phyloP scores from a whole-genome alignment of 1,140 invertebrate genomes.

The Antheraea pernyi region DNA sequence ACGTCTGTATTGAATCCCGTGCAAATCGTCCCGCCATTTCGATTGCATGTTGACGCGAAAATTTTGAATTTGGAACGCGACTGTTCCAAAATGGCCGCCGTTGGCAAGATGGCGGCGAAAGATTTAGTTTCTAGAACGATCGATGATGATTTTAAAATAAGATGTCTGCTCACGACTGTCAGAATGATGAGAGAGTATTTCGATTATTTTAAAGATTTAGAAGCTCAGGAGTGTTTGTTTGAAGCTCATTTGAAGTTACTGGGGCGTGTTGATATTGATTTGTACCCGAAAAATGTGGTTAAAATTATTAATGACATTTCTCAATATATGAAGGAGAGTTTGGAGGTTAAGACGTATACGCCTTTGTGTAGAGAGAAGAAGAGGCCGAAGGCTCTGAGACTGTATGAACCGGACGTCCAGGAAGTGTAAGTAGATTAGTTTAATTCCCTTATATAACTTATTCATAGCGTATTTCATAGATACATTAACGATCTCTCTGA shows the following conservation, averaged over 20 bases:
- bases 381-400: constrained; percentile 88
- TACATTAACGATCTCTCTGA: no score
- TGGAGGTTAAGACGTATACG: constrained; percentile 80
- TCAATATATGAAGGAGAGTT: constrained; percentile 69
- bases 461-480: no score
- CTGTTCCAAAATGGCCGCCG: constrained; percentile 56
- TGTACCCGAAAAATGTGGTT: constrained; percentile 82
- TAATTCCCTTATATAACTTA: no score
- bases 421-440: constrained; percentile 83
- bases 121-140: constrained; percentile 79
- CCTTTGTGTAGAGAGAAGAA: constrained; percentile 77
- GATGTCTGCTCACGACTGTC: constrained; percentile 75
- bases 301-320: constrained; percentile 71
- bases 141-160: constrained; percentile 82
- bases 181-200: constrained; percentile 81
- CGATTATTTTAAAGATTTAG: constrained; percentile 77
- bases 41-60: constrained; percentile 75
- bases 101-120: constrained; percentile 48
- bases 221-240: constrained; percentile 72
- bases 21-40: constrained; percentile 84
- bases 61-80: constrained; percentile 79
- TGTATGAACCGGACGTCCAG: constrained; percentile 92
- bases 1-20: constrained; percentile 78
- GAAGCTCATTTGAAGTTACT: constrained; percentile 66
- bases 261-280: constrained; percentile 75